Evolutionary conservation across 2,888 invertebrate genomes (phyloP), one percentile per base, ranked within the genome.

Genomic region (Parnassius glacialis): DNA sequence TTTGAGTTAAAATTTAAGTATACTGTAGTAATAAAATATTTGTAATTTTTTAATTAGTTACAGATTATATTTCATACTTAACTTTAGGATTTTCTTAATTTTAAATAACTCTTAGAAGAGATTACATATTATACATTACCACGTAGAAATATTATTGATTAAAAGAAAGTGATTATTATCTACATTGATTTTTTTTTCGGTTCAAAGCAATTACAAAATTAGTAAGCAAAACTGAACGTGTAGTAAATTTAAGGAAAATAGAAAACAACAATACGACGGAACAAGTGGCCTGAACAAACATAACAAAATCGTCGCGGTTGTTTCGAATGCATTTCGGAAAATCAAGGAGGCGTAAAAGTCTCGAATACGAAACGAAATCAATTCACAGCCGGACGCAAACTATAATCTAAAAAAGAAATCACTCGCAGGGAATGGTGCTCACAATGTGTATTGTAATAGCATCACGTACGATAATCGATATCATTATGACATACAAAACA

Each of bases 391-490:
- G 73, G 72, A 77, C 79, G 78, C 78, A 79, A 82, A 79, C 77
- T 77, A 73, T 87, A 87, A 87, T 88, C 84, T 79, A 83, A 82
- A 81, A 84, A 86, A 83, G 84, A 87, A 87, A 87, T 87, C 84
- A 80, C 75, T 76, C 75, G 65, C 69, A 76, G 78, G 81, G 85
- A 82, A 85, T 84, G 79, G 81, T 80, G 74, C 74, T 74, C 70
- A 84, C 79, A 85, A 83, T 74, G 74, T 71, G 74, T 78, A 87
- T 90, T 86, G 87, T 90, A 90, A 91, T 91, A 79, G 84, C 85
- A 90, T 90, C 91, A 91, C 91, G 90, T 91, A 90, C 82, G 75
- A 85, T 88, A 90, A 91, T 88, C 88, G 84, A 76, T 68, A 85
- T 82, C 86, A 90, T 91, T 91, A 90, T 90, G 90, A 90, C 90